phyloP scores from a whole-genome alignment of 2,888 invertebrate species.

The Ditula angustiorana region DNA sequence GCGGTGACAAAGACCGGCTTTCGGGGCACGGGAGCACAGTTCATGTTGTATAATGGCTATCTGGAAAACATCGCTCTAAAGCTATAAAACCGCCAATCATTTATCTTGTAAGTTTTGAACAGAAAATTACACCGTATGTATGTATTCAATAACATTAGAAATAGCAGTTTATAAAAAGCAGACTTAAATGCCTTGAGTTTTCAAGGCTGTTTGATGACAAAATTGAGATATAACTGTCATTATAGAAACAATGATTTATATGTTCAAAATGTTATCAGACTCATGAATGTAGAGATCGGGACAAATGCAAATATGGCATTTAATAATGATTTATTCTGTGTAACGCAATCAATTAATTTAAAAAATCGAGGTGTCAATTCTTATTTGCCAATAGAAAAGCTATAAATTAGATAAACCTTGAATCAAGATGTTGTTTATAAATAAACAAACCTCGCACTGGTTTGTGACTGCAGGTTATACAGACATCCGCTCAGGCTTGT shows the following conservation, averaged over 20 bases:
- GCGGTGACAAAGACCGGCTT: conserved; percentile 15
- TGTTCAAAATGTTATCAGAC: background rate
- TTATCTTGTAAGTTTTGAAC: too few species aligned
- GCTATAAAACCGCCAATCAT: too few species aligned
- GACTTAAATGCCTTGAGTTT: background rate
- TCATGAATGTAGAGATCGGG: conserved; percentile 7
- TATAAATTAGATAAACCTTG: background rate
- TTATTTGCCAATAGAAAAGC: conserved; percentile 1
- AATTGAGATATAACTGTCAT: background rate
- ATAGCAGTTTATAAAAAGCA: too few species aligned
- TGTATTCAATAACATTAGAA: too few species aligned
- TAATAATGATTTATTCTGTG: conserved; percentile 3
- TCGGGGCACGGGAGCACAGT: conserved; percentile 1
- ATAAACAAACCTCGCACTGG: background rate
- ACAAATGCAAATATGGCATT: conserved; percentile 5
- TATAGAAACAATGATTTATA: background rate
- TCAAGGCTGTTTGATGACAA: background rate
- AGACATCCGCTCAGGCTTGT: background rate
- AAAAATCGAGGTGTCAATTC: conserved; percentile 3
- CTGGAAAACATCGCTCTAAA: background rate
- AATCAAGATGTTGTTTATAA: background rate
- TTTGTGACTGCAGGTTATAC: background rate
- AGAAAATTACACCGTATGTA: too few species aligned
- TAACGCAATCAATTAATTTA: background rate
- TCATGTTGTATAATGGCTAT: conserved; percentile 1